These are phyloP conservation scores for Zingel zingel DNA, from an alignment of 2,113 vertebrate genomes.

Conservation along the genomic window DNA sequence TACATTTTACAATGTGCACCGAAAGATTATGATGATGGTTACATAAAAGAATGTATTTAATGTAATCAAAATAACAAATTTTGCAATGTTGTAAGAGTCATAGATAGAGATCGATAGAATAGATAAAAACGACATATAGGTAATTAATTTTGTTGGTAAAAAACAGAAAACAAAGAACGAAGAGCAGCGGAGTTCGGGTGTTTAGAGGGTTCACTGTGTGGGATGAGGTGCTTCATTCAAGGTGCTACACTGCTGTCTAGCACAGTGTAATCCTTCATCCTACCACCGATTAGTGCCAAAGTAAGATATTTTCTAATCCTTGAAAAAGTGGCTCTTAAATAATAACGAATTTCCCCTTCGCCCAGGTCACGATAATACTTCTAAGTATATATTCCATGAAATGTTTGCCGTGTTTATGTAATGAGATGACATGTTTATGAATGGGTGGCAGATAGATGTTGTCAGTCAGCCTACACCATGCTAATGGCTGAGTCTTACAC, in stretches of 20 bases:
- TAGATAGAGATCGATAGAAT: no score
- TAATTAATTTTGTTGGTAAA: background rate
- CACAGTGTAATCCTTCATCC: background rate
- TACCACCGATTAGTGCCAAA: slow-evolving; percentile 23
- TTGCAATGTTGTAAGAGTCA: no score
- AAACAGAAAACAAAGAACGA: background rate
- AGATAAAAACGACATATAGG: background rate
- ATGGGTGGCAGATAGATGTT: background rate
- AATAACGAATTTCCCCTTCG: background rate
- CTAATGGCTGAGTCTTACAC: slow-evolving; percentile 32
- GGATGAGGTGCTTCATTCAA: slow-evolving; percentile 1
- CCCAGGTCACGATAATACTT: background rate
- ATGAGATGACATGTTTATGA: slow-evolving; percentile 40
- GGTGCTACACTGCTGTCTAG: background rate
- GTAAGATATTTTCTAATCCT: background rate
- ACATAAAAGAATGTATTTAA: background rate
- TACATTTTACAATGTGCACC: background rate
- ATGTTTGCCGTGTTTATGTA: background rate
- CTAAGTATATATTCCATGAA: background rate
- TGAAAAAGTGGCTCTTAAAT: background rate
- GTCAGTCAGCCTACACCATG: slow-evolving; percentile 44
- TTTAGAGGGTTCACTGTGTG: background rate
- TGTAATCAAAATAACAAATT: background rate
- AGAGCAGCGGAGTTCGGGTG: background rate
- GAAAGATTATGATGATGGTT: background rate